Percentiles rank a stretch among this genome's conserved stretches.
phyloP scores from a whole-genome alignment of 2,797 vertebrate genomes.

The Steatocranus sp. region DNA sequence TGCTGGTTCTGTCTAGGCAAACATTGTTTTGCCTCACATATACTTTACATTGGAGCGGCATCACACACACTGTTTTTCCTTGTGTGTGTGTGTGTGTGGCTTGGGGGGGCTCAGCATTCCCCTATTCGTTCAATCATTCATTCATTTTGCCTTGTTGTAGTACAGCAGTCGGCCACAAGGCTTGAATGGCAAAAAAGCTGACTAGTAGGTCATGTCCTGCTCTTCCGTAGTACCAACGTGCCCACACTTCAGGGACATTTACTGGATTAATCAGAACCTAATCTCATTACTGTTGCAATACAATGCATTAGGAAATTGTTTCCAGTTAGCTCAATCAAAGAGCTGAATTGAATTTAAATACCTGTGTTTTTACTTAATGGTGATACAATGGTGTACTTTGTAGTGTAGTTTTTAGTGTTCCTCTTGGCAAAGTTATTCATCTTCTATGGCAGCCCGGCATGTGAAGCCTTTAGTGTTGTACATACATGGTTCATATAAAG shows the following conservation, averaged over 20 bases:
- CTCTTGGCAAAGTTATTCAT: neutral
- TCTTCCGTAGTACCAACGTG: neutral
- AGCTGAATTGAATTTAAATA: neutral
- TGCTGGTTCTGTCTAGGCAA: neutral
- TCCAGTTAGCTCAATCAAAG: neutral
- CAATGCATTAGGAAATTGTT: neutral
- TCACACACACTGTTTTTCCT: neutral
- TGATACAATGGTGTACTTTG: neutral
- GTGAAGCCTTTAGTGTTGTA: neutral
- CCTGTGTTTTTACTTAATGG: neutral
- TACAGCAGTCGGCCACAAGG: neutral
- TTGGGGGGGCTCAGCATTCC: neutral
- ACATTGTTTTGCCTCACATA: neutral
- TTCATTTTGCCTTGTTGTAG: neutral
- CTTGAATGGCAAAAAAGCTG: neutral
- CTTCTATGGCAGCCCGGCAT: neutral
- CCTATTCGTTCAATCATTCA: neutral
- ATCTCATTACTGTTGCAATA: neutral
- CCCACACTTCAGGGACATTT: neutral
- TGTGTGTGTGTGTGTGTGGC: too few species aligned
- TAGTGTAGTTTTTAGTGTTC: conserved; percentile 5
- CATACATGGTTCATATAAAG: neutral
- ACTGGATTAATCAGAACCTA: neutral
- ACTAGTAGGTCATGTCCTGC: neutral
- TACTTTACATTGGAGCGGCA: neutral